These are phyloP conservation scores for Bombus superbus DNA, from an alignment of 1,140 invertebrate genomes.

Conservation along the genomic window DNA sequence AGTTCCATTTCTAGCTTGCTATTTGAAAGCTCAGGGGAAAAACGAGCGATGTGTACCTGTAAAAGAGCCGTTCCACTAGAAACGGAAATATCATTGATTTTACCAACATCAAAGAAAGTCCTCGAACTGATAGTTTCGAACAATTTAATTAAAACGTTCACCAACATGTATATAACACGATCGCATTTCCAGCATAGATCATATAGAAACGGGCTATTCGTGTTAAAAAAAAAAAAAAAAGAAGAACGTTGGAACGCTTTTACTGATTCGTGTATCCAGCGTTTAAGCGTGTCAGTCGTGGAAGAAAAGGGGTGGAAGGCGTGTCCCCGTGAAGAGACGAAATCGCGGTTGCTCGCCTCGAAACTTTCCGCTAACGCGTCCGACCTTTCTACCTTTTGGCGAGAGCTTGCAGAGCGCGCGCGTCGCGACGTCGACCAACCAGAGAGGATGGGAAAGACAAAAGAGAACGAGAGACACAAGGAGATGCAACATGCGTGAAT, in stretches of 20 bases:
- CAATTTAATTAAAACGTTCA: not conserved
- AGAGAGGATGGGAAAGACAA: not conserved
- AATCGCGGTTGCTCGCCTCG: not conserved
- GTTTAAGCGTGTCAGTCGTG: not conserved
- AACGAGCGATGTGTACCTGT: no score
- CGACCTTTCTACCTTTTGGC: not conserved
- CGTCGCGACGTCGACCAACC: not conserved
- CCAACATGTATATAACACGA: no score
- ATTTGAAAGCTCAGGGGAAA: no score
- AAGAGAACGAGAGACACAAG: slow-evolving; percentile 5
- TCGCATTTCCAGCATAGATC: not conserved
- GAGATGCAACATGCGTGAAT: slow-evolving; percentile 38
- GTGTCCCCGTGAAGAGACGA: not conserved
- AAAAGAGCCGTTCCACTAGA: no score
- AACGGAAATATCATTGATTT: no score
- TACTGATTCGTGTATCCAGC: not conserved
- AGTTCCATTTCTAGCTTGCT: no score
- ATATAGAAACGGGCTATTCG: not conserved
- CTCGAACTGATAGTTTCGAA: no score
- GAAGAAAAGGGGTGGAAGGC: not conserved
- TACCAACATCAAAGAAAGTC: no score
- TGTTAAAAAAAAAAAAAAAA: not conserved
- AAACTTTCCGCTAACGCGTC: not conserved
- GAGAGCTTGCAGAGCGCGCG: not conserved
- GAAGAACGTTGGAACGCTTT: not conserved